phyloP scores from a whole-genome alignment of 2,888 invertebrate species.

The Miltochrista miniata region DNA sequence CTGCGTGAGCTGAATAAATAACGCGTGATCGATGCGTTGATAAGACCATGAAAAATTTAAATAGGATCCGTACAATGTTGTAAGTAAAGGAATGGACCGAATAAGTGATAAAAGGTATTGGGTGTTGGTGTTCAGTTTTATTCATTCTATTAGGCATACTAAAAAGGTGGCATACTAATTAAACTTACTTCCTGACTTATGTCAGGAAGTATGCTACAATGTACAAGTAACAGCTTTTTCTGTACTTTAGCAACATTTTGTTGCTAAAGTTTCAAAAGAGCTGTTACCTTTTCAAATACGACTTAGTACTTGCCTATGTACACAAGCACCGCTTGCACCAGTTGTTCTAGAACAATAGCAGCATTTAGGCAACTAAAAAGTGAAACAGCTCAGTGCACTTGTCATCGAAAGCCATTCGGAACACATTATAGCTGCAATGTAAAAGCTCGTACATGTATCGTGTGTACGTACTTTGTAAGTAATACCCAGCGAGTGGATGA shows the following conservation, averaged over 20 bases:
- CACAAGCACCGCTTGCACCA: slow-evolving; percentile 50
- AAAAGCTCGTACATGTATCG: slow-evolving; percentile 47
- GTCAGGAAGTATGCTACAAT: too few relatives aligned
- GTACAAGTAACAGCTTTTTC: too few relatives aligned
- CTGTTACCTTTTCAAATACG: slow-evolving; percentile 13
- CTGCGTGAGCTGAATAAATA: slow-evolving; percentile 76
- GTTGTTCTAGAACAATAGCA: slow-evolving; percentile 69
- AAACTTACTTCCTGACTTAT: too few relatives aligned
- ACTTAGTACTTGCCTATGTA: slow-evolving; percentile 23
- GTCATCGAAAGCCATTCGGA: slow-evolving; percentile 80
- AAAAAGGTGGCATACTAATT: too few relatives aligned
- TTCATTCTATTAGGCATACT: slow-evolving; percentile 57
- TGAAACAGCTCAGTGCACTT: slow-evolving; percentile 71
- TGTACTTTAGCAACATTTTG: too few relatives aligned
- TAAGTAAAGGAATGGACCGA: slow-evolving; percentile 53
- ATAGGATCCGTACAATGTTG: slow-evolving; percentile 59
- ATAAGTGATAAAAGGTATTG: slow-evolving; percentile 53
- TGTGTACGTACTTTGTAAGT: slow-evolving; percentile 65
- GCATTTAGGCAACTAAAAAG: slow-evolving; percentile 77
- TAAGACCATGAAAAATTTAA: slow-evolving; percentile 74
- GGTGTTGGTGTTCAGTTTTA: slow-evolving; percentile 62
- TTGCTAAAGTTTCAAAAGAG: too few relatives aligned
- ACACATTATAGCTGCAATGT: slow-evolving; percentile 66
- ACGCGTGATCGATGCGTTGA: slow-evolving; percentile 74
- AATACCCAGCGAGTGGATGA: slow-evolving; percentile 73